These are phyloP conservation scores for Clitarchus hookeri DNA, from an alignment of 2,888 invertebrate species.

Conservation along the genomic window DNA sequence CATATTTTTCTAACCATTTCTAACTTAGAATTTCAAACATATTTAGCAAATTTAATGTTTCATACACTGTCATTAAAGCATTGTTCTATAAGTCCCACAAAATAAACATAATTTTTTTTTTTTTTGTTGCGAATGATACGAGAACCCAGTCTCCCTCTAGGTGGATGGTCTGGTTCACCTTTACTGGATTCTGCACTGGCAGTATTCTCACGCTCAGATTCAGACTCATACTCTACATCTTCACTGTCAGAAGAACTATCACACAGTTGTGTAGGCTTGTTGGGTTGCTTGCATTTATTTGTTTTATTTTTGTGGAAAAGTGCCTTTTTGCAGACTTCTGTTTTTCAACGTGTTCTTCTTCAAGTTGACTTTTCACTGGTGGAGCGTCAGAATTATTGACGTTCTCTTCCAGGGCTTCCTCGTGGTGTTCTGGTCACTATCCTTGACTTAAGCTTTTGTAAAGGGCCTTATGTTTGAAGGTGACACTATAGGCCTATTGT, in stretches of 20 bases:
- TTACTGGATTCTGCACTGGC: background rate
- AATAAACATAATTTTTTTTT: background rate
- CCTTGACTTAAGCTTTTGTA: background rate
- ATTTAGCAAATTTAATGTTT: background rate
- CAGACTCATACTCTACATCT: background rate
- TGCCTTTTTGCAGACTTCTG: background rate
- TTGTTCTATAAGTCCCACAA: background rate
- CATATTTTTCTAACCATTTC: background rate
- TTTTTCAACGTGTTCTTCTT: background rate
- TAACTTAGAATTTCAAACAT: background rate
- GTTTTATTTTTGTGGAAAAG: background rate
- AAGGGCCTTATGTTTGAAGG: background rate
- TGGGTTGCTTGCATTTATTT: background rate
- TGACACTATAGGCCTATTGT: background rate
- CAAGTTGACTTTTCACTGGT: background rate
- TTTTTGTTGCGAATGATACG: background rate
- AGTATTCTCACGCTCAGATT: background rate
- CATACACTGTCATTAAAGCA: background rate
- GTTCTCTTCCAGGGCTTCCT: background rate
- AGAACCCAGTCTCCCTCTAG: background rate
- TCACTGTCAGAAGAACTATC: background rate
- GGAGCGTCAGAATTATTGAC: background rate
- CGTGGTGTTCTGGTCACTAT: background rate
- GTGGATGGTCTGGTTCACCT: background rate
- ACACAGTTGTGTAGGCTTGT: background rate